phyloP scores from a whole-genome alignment of 2,888 invertebrate genomes.

The Dasysyrphus tricinctus region DNA sequence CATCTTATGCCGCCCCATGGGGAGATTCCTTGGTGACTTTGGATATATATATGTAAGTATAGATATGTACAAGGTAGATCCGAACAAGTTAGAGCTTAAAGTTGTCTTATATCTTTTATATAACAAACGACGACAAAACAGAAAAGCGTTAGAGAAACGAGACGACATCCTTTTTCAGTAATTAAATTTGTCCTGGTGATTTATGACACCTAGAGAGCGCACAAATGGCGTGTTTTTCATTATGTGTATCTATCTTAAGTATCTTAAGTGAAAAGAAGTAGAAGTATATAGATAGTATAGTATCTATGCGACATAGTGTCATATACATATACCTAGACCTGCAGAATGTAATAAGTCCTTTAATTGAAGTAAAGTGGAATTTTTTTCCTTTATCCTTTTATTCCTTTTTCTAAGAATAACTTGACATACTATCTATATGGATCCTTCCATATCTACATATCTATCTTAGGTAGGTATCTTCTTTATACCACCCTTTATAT shows the following conservation, averaged over 20 bases:
- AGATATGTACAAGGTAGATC: too few species aligned
- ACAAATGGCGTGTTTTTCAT: constrained; percentile 76
- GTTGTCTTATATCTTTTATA: constrained; percentile 57
- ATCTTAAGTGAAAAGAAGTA: constrained; percentile 25
- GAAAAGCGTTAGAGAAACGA: constrained; percentile 49
- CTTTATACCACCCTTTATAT: not conserved
- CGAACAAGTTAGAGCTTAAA: constrained; percentile 21
- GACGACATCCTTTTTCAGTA: constrained; percentile 76
- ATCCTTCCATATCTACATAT: constrained; percentile 19
- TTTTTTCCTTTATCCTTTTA: constrained; percentile 27
- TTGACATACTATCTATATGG: constrained; percentile 36
- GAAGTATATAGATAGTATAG: not conserved
- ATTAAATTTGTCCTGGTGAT: constrained; percentile 78
- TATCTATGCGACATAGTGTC: not conserved
- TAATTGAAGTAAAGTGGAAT: constrained; percentile 73
- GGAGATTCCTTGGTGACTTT: constrained; percentile 42
- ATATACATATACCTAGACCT: not conserved
- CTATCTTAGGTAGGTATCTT: not conserved
- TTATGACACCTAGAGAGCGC: constrained; percentile 76
- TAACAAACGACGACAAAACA: constrained; percentile 32
- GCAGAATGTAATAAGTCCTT: constrained; percentile 72
- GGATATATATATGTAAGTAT: not conserved
- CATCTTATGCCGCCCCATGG: constrained; percentile 44
- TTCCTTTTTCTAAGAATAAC: constrained; percentile 8
- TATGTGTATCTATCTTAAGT: constrained; percentile 72